Conservation (phyloP, 2,888 invertebrate species). For the Sarcophaga carnaria region DNA sequence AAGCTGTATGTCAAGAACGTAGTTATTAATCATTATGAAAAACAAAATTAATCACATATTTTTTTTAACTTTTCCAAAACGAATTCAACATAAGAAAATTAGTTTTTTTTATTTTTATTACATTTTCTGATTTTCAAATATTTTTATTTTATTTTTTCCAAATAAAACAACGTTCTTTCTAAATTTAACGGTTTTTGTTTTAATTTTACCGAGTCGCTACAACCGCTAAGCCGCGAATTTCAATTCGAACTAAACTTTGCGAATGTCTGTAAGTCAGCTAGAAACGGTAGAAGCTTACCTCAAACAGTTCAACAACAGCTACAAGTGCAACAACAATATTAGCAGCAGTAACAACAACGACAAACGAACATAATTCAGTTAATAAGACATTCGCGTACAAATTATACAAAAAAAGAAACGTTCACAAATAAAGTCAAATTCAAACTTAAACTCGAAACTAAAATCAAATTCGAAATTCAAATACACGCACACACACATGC, state of each 20-base stretch:
- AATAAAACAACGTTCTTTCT: neutral
- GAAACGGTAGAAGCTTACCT: conserved; percentile 61
- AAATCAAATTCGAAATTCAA: conserved; percentile 41
- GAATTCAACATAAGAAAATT: neutral
- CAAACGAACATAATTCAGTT: conserved; percentile 42
- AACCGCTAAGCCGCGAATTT: conserved; percentile 79
- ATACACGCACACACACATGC: neutral
- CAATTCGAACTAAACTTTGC: conserved; percentile 77
- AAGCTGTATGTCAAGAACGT: conserved; percentile 66
- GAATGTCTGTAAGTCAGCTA: conserved; percentile 53
- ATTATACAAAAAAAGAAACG: conserved; percentile 1
- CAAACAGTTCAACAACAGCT: conserved; percentile 36
- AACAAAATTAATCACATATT: neutral
- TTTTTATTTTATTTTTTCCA: neutral
- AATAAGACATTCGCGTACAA: conserved; percentile 19
- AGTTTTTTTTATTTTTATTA: conserved; percentile 2
- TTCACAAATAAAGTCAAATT: conserved; percentile 24
- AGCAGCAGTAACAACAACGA: conserved; percentile 1
- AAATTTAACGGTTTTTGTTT: neutral
- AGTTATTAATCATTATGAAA: conserved; percentile 22
- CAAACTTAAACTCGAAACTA: conserved; percentile 30
- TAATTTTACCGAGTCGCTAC: conserved; percentile 69
- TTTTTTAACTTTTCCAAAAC: neutral
- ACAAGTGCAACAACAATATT: neutral
- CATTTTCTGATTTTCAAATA: neutral